phyloP scores from a whole-genome alignment of 2,888 invertebrate species.

The Tillus elongatus region DNA sequence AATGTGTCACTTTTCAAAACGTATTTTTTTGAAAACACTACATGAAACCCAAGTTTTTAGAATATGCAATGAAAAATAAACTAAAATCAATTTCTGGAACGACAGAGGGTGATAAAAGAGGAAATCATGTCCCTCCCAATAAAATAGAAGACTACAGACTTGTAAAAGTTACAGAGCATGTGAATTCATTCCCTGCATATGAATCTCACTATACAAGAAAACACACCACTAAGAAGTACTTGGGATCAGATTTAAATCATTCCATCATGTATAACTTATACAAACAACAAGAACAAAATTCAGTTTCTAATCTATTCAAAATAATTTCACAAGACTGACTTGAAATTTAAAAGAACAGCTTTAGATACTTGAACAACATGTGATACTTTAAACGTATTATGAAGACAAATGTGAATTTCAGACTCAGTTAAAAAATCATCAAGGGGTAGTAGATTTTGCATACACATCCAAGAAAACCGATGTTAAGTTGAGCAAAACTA shows the following conservation, averaged over 20 bases:
- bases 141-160: neutral
- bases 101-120: neutral
- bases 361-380: conserved; percentile 14
- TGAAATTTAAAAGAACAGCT: conserved; percentile 12
- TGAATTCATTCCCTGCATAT: conserved; percentile 1
- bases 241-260: conserved; percentile 8
- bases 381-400: too few species aligned
- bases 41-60: conserved; percentile 1
- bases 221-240: conserved; percentile 6
- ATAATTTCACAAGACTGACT: conserved; percentile 6
- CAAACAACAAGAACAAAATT: neutral
- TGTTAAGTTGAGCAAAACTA: conserved; percentile 27
- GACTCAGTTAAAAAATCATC: too few species aligned
- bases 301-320: conserved; percentile 11
- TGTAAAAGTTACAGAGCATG: neutral
- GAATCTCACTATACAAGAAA: conserved; percentile 2
- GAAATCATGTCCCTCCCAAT: neutral
- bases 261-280: conserved; percentile 5
- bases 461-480: conserved; percentile 8
- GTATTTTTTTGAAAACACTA: conserved; percentile 5
- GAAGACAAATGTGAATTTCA: too few species aligned
- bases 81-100: neutral
- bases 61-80: conserved; percentile 5
- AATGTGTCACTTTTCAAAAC: too few species aligned
- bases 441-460: too few species aligned